A percentile compares a stretch with the other conserved stretches of the same genome.
Evolutionary conservation across 2,888 invertebrate genomes (phyloP).

Genomic region (Platycheirus rosarum): DNA sequence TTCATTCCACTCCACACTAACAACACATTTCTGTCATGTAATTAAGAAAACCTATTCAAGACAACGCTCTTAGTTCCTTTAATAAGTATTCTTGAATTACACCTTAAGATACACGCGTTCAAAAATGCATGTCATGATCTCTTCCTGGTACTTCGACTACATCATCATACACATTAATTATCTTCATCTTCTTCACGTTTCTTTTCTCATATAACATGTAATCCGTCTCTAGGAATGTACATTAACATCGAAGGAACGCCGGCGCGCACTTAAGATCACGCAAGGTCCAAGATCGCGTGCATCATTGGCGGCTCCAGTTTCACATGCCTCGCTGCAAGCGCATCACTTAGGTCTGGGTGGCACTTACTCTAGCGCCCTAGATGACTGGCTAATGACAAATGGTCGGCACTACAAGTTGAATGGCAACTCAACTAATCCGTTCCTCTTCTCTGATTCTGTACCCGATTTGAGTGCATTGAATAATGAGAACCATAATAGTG

Average conservation of each 20-base stretch:
- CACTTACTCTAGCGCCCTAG: conserved; percentile 84
- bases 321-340: conserved; percentile 81
- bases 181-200: conserved; percentile 16
- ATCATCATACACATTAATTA: conserved; percentile 59
- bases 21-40: neutral
- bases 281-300: conserved; percentile 82
- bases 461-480: conserved; percentile 81
- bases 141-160: conserved; percentile 31
- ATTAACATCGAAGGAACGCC: conserved; percentile 86
- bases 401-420: conserved; percentile 78
- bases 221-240: conserved; percentile 84
- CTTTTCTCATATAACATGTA: conserved; percentile 65
- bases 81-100: conserved; percentile 41
- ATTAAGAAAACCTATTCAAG: neutral
- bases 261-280: conserved; percentile 84
- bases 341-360: conserved; percentile 82
- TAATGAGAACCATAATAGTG: conserved; percentile 81
- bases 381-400: conserved; percentile 84
- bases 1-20: conserved; percentile 44
- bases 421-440: conserved; percentile 81
- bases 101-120: conserved; percentile 15
- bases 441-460: conserved; percentile 82
- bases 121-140: conserved; percentile 31
- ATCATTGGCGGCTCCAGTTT: conserved; percentile 82
- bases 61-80: conserved; percentile 37